phyloP scores from a whole-genome alignment of 2,888 invertebrate genomes.

The Cinara cedri region DNA sequence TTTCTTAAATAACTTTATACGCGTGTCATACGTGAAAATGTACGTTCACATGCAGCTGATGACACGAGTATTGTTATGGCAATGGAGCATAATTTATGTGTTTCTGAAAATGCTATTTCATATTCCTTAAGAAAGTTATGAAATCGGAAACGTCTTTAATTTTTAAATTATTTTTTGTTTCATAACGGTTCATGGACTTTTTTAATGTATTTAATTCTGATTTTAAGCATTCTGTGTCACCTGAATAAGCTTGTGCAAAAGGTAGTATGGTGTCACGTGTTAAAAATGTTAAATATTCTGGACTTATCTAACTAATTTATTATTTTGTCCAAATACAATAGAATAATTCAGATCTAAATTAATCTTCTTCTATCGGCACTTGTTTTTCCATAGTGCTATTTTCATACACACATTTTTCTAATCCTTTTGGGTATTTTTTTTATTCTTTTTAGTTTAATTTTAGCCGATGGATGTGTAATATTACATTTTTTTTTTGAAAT shows the following conservation, averaged over 20 bases:
- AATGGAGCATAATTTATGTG: slow-evolving; percentile 3
- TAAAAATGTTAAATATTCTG: background rate
- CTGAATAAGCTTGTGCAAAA: background rate
- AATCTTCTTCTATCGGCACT: too few relatives aligned
- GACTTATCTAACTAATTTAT: too few relatives aligned
- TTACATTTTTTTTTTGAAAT: too few relatives aligned
- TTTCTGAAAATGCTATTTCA: slow-evolving; percentile 14
- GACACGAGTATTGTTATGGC: slow-evolving; percentile 5
- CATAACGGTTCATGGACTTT: slow-evolving; percentile 1
- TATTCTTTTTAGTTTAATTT: too few relatives aligned
- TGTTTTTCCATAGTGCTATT: too few relatives aligned
- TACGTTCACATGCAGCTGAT: slow-evolving; percentile 1
- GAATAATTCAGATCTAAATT: too few relatives aligned
- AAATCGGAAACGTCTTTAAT: too few relatives aligned
- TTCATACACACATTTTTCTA: too few relatives aligned
- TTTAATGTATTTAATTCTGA: slow-evolving; percentile 15
- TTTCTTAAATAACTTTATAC: slow-evolving; percentile 6
- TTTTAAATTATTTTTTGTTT: slow-evolving; percentile 15
- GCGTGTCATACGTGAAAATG: background rate
- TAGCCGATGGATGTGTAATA: too few relatives aligned
- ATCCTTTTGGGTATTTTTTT: too few relatives aligned
- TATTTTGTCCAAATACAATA: too few relatives aligned
- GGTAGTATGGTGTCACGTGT: background rate
- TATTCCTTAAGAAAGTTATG: background rate
- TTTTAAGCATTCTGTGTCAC: slow-evolving; percentile 1